Evolutionary conservation across 2,113 vertebrate genomes (phyloP), one percentile per base, ranked within the genome.

Genomic region (Gavia stellata): DNA sequence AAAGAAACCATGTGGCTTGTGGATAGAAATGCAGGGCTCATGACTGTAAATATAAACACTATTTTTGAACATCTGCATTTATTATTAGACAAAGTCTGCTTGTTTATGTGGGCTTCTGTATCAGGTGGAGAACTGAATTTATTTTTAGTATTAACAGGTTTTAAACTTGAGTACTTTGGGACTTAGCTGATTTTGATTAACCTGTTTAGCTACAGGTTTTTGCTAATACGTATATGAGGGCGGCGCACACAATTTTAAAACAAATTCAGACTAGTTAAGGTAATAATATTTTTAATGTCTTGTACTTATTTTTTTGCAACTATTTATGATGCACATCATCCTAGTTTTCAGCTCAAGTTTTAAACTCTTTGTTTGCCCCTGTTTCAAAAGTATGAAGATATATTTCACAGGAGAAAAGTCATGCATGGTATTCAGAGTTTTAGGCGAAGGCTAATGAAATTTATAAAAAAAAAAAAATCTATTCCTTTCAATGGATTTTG

Each of bases 11-110:
- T 1, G 0, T 86, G 94, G 53, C 40, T 70, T 58, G 17, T 80
- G 79, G 49, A 50, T 25, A 81, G 75, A 94, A 95, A 90, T 33
- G 36, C 38, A 21, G 40, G 44, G 55, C 38, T 70, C 61, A n/a
- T 34, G 72, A 38, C 36, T 68, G 47, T 50, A 91, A 94, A 68
- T 77, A 85, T 28, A 92, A 90, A 78, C 33, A 18, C 26, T 81
- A 33, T 40, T 95, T 94, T 86, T 84, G 18, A 94, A 87, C 86
- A 92, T 49, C 90, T 96, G 93, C 80, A 81, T 52, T 73, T 94
- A 88, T 92, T 96, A n/a, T 73, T 65, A 90, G 83, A 75, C 59
- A 75, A 80, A 31, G 19, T 19, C 75, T 58, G 36, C 29, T 86
- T 95, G 92, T 82, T 93, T 77, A 68, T 21, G 7, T 17, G 50